Evolutionary conservation across 2,888 invertebrate genomes (phyloP).

Genomic region (Scaptomyza caliginosa): DNA sequence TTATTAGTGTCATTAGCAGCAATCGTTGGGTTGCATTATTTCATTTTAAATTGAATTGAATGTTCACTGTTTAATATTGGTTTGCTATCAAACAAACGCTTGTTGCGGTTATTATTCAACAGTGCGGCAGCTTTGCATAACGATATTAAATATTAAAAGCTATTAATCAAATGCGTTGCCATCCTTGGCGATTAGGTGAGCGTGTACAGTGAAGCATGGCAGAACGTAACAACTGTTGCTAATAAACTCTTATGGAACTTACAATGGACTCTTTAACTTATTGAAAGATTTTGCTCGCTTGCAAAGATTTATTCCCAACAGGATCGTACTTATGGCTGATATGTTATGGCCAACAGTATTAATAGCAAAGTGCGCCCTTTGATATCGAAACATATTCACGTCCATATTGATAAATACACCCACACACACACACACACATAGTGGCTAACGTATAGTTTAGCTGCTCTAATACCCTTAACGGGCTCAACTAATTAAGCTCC

Average conservation of each 20-base stretch:
- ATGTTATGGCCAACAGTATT: too few species aligned
- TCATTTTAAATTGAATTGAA: not conserved
- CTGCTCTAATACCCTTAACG: constrained; percentile 13
- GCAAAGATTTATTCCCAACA: too few species aligned
- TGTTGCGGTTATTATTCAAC: constrained; percentile 21
- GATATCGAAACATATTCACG: too few species aligned
- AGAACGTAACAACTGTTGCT: not conserved
- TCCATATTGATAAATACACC: too few species aligned
- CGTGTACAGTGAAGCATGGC: not conserved
- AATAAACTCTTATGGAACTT: not conserved
- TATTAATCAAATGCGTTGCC: constrained; percentile 57
- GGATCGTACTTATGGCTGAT: too few species aligned
- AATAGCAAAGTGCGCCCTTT: too few species aligned
- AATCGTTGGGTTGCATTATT: not conserved
- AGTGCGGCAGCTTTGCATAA: constrained; percentile 17
- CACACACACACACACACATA: not conserved
- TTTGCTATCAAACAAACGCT: not conserved
- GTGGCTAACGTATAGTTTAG: not conserved
- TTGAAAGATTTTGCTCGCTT: too few species aligned
- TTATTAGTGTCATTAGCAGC: not conserved
- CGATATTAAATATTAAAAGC: constrained; percentile 59
- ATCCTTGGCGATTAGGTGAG: constrained; percentile 1
- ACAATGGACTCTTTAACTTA: too few species aligned
- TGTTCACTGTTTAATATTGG: not conserved
- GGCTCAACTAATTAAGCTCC: constrained; percentile 9